Percentiles rank a stretch among this genome's conserved stretches.
phyloP scores from a whole-genome alignment of 1,140 invertebrate species.

The Drosophila eugracilis region DNA sequence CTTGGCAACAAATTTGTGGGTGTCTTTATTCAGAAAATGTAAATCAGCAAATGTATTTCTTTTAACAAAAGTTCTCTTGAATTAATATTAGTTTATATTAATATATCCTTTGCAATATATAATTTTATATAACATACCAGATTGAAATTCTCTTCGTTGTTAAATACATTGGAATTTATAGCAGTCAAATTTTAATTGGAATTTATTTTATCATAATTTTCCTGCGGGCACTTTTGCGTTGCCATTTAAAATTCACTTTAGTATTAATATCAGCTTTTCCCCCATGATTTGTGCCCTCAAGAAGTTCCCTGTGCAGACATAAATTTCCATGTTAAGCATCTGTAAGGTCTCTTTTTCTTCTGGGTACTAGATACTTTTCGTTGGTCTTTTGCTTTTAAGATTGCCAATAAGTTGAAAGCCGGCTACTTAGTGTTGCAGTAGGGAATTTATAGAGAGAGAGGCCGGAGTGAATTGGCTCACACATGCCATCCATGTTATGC shows the following conservation, averaged over 20 bases:
- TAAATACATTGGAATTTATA: background rate
- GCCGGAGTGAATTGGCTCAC: constrained; percentile 23
- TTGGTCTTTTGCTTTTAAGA: constrained; percentile 38
- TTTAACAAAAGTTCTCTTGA: too few species aligned
- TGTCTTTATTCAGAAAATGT: too few species aligned
- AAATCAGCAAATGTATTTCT: too few species aligned
- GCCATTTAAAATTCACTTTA: constrained; percentile 19
- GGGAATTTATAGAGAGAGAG: constrained; percentile 54
- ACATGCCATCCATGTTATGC: constrained; percentile 51
- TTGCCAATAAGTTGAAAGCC: constrained; percentile 66
- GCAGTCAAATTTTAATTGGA: background rate
- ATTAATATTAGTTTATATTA: too few species aligned
- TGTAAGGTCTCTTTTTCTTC: background rate
- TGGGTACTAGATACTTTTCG: constrained; percentile 2
- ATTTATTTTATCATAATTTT: constrained; percentile 1
- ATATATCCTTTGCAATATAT: background rate
- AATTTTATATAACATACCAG: background rate
- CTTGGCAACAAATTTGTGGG: too few species aligned
- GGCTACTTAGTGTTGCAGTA: constrained; percentile 66
- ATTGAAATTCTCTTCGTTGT: background rate
- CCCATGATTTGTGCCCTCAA: background rate
- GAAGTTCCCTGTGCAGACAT: constrained; percentile 29
- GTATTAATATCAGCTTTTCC: constrained; percentile 29
- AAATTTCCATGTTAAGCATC: constrained; percentile 18
- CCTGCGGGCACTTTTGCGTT: constrained; percentile 1